Percentiles rank a stretch among this genome's conserved stretches.
Evolutionary conservation across 2,113 vertebrate species (phyloP).

Genomic region (Rhodinocichla rosea): DNA sequence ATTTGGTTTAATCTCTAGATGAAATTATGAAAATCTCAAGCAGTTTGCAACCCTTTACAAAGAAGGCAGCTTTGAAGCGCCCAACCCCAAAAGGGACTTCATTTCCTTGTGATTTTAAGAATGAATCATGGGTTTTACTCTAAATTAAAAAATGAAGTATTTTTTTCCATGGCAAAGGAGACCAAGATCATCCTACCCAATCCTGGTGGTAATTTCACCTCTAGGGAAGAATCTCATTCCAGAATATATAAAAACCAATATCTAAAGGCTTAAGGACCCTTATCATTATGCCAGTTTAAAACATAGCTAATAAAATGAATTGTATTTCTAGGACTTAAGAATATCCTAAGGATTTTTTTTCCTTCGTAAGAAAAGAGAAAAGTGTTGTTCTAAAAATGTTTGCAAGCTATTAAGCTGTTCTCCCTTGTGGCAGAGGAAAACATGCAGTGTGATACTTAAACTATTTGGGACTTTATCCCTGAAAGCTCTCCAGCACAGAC

Average conservation of each 20-base stretch:
- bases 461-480: constrained; percentile 62
- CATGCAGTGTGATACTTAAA: not conserved
- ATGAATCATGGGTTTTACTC: not conserved
- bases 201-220: not conserved
- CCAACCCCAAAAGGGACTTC: not conserved
- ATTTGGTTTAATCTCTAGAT: not conserved
- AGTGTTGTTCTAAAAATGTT: not conserved
- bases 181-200: not conserved
- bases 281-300: not conserved
- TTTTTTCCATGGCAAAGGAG: not conserved
- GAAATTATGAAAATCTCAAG: not conserved
- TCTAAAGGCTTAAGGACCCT: not conserved
- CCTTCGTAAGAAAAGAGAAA: not conserved
- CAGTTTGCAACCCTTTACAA: not conserved
- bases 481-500: constrained; percentile 46
- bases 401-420: constrained; percentile 7
- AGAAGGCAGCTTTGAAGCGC: not conserved
- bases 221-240: not conserved
- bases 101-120: constrained; percentile 23
- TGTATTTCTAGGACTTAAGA: constrained; percentile 4
- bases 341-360: not conserved
- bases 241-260: not conserved
- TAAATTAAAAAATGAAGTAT: constrained; percentile 9
- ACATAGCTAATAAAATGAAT: not conserved
- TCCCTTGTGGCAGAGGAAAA: constrained; percentile 20